phyloP scores from a whole-genome alignment of 1,140 invertebrate species.

The Portunus trituberculatus region DNA sequence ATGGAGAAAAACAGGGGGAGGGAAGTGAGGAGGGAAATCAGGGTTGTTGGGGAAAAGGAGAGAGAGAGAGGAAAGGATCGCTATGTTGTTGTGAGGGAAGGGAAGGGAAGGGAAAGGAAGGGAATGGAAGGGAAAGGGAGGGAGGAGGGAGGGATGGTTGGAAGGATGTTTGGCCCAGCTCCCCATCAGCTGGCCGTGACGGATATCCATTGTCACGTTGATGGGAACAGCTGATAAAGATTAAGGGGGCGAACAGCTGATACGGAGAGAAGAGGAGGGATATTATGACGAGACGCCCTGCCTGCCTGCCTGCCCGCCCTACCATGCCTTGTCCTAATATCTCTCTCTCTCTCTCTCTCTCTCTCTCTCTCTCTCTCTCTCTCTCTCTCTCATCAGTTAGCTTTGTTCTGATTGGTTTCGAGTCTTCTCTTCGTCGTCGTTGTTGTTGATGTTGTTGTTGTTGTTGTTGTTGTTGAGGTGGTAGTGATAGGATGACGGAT shows the following conservation, averaged over 20 bases:
- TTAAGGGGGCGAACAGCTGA: neutral
- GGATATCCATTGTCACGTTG: neutral
- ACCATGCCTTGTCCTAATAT: neutral
- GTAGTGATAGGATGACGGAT: too few species aligned
- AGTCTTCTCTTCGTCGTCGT: too few species aligned
- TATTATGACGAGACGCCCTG: neutral
- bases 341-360: neutral
- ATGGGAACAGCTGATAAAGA: conserved; percentile 21
- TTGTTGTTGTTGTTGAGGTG: too few species aligned
- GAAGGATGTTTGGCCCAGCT: too few species aligned
- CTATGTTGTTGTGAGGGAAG: too few species aligned
- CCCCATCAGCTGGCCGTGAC: conserved; percentile 7
- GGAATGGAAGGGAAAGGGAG: neutral
- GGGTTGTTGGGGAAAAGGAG: neutral
- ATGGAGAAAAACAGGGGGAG: neutral
- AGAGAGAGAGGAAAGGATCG: too few species aligned
- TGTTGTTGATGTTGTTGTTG: too few species aligned
- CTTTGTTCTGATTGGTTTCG: too few species aligned
- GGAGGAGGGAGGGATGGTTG: neutral
- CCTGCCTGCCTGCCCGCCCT: neutral
- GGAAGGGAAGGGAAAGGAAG: neutral
- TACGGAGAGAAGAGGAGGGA: neutral
- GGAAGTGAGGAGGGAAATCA: neutral
- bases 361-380: neutral
- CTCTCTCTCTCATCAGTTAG: neutral